Percentiles rank a stretch among this genome's conserved stretches.
Evolutionary conservation across 2,113 vertebrate species (phyloP).

Genomic region (Pimephales promelas): DNA sequence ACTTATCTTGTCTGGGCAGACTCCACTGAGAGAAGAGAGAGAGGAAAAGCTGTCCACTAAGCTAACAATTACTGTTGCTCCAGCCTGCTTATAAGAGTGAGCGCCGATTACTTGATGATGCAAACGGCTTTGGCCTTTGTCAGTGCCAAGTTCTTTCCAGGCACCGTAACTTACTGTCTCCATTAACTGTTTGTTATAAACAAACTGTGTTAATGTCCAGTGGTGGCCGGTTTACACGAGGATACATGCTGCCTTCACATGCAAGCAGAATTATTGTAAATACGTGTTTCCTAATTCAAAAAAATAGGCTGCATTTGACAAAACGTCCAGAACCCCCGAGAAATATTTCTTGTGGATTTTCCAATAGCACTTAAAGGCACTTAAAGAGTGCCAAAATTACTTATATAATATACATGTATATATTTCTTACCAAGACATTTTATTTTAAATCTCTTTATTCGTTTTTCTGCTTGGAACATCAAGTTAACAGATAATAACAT

Average conservation of each 20-base stretch:
- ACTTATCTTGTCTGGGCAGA: constrained; percentile 57
- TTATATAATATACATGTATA: background rate
- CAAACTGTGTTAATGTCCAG: constrained; percentile 11
- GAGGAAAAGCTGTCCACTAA: constrained; percentile 34
- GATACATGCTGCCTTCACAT: background rate
- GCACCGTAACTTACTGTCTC: background rate
- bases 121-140: constrained; percentile 21
- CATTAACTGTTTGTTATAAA: constrained; percentile 28
- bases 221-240: background rate
- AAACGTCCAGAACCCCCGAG: too few relatives aligned
- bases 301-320: too few relatives aligned
- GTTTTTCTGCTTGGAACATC: too few relatives aligned
- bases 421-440: background rate
- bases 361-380: too few relatives aligned
- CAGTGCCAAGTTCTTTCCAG: constrained; percentile 32
- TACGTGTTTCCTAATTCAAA: too few relatives aligned
- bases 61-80: constrained; percentile 50
- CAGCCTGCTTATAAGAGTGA: constrained; percentile 31
- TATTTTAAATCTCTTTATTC: too few relatives aligned
- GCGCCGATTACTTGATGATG: constrained; percentile 25
- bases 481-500: too few relatives aligned
- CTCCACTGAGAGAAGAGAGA: constrained; percentile 40
- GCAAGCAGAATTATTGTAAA: too few relatives aligned
- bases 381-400: background rate
- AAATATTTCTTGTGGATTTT: too few relatives aligned